Evolutionary conservation across 2,797 vertebrate genomes (phyloP).

Genomic region (Tinamus major): DNA sequence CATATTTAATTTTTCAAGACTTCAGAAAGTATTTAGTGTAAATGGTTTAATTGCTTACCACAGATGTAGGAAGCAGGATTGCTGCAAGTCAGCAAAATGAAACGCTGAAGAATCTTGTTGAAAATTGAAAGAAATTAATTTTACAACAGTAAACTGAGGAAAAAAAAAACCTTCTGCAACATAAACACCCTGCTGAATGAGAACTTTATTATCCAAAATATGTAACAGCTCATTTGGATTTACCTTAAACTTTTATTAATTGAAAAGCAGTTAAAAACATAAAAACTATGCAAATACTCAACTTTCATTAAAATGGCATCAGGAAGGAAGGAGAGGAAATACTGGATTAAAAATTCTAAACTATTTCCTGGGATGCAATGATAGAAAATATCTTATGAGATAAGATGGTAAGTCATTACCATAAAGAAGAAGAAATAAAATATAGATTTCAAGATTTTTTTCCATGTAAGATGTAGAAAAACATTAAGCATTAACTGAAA

Average conservation of each 20-base stretch:
- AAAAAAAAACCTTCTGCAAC: slow-evolving; percentile 1
- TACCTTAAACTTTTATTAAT: slow-evolving; percentile 69
- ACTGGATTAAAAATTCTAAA: not conserved
- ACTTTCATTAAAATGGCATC: slow-evolving; percentile 16
- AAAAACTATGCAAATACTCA: slow-evolving; percentile 37
- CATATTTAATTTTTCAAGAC: not conserved
- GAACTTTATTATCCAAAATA: slow-evolving; percentile 51
- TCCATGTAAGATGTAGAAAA: not conserved
- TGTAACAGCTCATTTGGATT: slow-evolving; percentile 45
- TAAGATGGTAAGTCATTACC: not conserved
- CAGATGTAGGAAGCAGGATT: slow-evolving; percentile 20
- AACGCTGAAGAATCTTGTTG: not conserved
- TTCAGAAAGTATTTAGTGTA: slow-evolving; percentile 7
- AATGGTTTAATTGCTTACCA: slow-evolving; percentile 38
- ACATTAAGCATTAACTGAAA: not conserved
- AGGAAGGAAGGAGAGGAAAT: slow-evolving; percentile 3
- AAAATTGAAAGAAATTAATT: slow-evolving; percentile 63
- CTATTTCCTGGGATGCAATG: not conserved
- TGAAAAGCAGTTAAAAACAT: slow-evolving; percentile 52
- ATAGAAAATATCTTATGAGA: not conserved
- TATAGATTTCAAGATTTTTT: not conserved
- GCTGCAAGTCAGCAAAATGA: slow-evolving; percentile 40
- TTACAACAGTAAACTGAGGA: slow-evolving; percentile 36
- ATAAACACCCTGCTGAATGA: slow-evolving; percentile 17
- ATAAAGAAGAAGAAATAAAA: not conserved